A percentile compares a stretch with the other conserved stretches of the same genome.
Conservation (phyloP, 2,797 vertebrate species). For the Sebastes kiyomatsui region DNA sequence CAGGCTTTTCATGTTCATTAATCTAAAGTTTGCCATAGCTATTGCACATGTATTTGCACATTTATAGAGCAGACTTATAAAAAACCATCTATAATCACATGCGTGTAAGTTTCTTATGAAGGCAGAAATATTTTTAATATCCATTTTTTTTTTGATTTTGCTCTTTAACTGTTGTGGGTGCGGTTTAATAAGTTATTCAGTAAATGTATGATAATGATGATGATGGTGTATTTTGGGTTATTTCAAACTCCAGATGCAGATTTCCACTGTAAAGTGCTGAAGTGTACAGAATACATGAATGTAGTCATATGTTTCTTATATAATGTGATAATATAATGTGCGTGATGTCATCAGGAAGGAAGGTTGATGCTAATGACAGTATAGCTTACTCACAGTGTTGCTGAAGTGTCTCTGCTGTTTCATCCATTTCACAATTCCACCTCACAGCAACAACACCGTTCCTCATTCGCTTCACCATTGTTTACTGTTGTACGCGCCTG, state of each 20-base stretch:
- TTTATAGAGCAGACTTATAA: not conserved
- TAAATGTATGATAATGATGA: not conserved
- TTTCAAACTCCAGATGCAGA: not conserved
- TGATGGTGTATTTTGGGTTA: not conserved
- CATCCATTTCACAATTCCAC: no score
- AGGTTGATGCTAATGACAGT: no score
- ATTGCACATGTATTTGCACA: not conserved
- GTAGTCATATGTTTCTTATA: not conserved
- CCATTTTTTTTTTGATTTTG: not conserved
- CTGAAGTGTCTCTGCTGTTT: no score
- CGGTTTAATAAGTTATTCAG: not conserved
- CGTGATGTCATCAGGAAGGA: no score
- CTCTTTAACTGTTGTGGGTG: not conserved
- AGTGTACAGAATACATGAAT: not conserved
- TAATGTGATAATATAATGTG: no score
- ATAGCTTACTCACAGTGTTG: rapidly evolving
- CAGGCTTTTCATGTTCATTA: not conserved
- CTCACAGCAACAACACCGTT: no score
- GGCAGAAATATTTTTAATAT: not conserved
- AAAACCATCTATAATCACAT: not conserved
- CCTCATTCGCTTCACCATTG: no score
- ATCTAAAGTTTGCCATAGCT: not conserved
- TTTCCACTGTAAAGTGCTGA: not conserved
- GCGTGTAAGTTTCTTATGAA: not conserved
- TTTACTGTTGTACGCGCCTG: no score